Evolutionary conservation across 2,888 invertebrate genomes (phyloP).

Genomic region (Nephrotoma flavescens): DNA sequence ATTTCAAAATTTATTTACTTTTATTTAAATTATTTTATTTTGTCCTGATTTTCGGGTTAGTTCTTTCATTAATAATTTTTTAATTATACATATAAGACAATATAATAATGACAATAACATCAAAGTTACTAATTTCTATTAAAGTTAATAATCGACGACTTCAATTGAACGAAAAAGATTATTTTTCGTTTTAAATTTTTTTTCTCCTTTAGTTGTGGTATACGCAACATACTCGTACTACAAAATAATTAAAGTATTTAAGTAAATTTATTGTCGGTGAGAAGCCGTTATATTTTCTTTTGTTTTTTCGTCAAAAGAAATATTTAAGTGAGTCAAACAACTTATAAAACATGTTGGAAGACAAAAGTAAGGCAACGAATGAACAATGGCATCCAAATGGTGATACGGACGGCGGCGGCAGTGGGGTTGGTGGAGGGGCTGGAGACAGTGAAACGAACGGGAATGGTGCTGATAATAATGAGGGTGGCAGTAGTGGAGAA

Average conservation of each 20-base stretch:
- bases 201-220: background rate
- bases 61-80: background rate
- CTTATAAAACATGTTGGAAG: background rate
- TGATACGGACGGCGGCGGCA: background rate
- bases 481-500: conserved; percentile 2
- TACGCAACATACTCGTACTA: background rate
- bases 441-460: conserved; percentile 1
- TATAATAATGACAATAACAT: background rate
- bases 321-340: background rate
- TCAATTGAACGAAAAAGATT: background rate
- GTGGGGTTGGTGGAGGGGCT: background rate
- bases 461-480: conserved; percentile 5
- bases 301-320: background rate
- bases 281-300: background rate
- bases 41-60: background rate
- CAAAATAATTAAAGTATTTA: background rate
- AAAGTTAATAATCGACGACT: background rate
- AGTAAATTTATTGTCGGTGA: background rate
- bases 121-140: background rate
- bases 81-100: background rate
- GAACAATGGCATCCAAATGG: conserved; percentile 1
- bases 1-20: background rate
- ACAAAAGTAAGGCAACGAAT: background rate
- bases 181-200: background rate
- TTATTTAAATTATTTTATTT: background rate